Base-by-base conservation (phyloP, 2,888 invertebrate genomes). In the Diaphora mendica region DNA sequence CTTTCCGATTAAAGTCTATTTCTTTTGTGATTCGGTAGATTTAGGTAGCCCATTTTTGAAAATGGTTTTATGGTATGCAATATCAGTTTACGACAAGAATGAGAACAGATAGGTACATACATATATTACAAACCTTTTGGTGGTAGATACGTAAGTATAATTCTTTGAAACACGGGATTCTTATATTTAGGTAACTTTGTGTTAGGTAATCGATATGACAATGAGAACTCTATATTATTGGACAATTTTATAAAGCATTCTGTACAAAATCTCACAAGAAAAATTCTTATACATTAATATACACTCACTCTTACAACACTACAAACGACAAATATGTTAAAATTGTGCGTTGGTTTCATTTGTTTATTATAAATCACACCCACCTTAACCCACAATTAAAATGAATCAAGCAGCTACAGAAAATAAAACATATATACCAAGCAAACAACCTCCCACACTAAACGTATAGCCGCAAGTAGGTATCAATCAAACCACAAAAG, bases 401-500 rank as follows among this genome's bases (percentile, higher is more conserved):
- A 67, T 48, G 30, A 48, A 44, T 67, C 26, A 30, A 44, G 30
- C 30, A 67, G 44, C 9, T 67, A 67, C 39, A 26, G 9, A 39
- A 39, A 23, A 30, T 30, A 62, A 15, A 44, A 30, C 23, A 66
- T 51, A 55, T 66, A 51, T 44, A 59, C 3, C 62, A 62, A 62
- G 4, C 13, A 20, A 13, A 30, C 68, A 71, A 13, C 67, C 68
- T 71, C 73, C 68, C 72, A 74, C 70, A 76, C 9, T 9, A 51
- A 20, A 75, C 51, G 44, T 62, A 35, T 51, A 68, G 26, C 30
- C 44, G 62, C 66, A 68, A 64, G 70, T 72, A 72, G 72, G 33
- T 70, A 76, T 72, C 73, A 64, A 72, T 72, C 73, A 79, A 74
- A 71, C 65, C 67, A 84, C 51, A 73, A 62, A 77, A 75, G 71